Conservation (phyloP, 2,113 vertebrate genomes). For the Damaliscus lunatus region DNA sequence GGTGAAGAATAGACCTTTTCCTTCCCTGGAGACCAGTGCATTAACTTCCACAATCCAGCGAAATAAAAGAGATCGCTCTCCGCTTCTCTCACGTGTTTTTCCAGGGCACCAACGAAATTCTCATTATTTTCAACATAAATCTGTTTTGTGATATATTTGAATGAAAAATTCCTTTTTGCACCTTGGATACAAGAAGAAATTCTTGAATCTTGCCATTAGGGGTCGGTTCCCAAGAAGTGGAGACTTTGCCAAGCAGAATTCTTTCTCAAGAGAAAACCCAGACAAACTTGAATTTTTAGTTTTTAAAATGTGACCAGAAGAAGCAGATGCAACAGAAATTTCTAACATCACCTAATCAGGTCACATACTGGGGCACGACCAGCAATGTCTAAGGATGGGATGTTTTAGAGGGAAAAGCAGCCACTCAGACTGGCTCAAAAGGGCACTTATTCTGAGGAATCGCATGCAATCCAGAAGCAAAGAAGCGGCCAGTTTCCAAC, state of each 20-base stretch:
- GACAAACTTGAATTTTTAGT: not conserved
- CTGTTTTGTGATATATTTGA: not conserved
- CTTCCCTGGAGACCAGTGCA: accelerated
- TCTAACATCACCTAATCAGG: accelerated
- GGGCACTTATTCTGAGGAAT: accelerated
- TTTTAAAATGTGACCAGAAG: not conserved
- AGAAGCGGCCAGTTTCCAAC: accelerated
- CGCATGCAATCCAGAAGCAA: not conserved
- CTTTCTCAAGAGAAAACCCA: not conserved
- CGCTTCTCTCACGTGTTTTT: not conserved
- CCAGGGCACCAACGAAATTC: not conserved
- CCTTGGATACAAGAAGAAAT: not conserved
- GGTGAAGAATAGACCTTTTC: not conserved
- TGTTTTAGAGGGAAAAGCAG: not conserved
- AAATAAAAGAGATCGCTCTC: accelerated
- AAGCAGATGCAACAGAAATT: accelerated
- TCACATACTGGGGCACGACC: accelerated
- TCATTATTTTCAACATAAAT: not conserved
- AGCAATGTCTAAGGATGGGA: accelerated
- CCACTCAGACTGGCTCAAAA: accelerated
- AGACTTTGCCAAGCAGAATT: not conserved
- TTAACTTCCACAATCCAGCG: not conserved
- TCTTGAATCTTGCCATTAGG: not conserved
- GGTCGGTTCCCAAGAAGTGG: not conserved
- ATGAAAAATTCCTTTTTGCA: not conserved